phyloP scores from a whole-genome alignment of 1,140 invertebrate species.

The Solenopsis invicta region DNA sequence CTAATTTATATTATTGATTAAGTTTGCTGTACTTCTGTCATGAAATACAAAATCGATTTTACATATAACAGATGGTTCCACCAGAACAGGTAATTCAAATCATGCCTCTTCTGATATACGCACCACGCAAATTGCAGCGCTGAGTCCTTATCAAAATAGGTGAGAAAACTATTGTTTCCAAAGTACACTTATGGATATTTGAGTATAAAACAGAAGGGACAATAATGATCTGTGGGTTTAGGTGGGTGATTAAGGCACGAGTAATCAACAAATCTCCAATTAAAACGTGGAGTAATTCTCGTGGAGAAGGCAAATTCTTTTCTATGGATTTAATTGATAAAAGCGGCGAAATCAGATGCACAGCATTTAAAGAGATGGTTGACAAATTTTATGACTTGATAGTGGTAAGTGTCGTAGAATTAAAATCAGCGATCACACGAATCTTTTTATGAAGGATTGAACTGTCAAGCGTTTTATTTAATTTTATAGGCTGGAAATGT shows the following conservation, averaged over 20 bases:
- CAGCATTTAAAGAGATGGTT: slow-evolving; percentile 95
- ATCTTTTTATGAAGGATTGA: not conserved
- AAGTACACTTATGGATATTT: not conserved
- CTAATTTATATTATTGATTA: not conserved
- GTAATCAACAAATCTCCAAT: slow-evolving; percentile 95
- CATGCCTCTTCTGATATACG: slow-evolving; percentile 65
- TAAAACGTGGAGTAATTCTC: slow-evolving; percentile 96
- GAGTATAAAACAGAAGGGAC: not conserved
- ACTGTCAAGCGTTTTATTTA: slow-evolving; percentile 41
- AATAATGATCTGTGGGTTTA: slow-evolving; percentile 79
- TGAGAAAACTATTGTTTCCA: slow-evolving; percentile 78
- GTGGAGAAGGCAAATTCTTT: slow-evolving; percentile 97
- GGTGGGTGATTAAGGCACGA: slow-evolving; percentile 97
- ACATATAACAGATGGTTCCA: not conserved
- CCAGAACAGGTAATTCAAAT: slow-evolving; percentile 6
- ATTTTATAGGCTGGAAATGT: slow-evolving; percentile 91
- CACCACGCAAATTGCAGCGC: slow-evolving; percentile 90
- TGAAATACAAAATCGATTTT: not conserved
- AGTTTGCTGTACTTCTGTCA: not conserved
- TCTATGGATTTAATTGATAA: slow-evolving; percentile 97
- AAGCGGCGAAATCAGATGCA: slow-evolving; percentile 97
- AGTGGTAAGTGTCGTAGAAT: slow-evolving; percentile 88
- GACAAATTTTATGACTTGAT: slow-evolving; percentile 97
- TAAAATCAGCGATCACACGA: slow-evolving; percentile 36
- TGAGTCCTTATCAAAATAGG: slow-evolving; percentile 97